phyloP scores from a whole-genome alignment of 2,888 invertebrate species.

The Drosophila bunnanda region DNA sequence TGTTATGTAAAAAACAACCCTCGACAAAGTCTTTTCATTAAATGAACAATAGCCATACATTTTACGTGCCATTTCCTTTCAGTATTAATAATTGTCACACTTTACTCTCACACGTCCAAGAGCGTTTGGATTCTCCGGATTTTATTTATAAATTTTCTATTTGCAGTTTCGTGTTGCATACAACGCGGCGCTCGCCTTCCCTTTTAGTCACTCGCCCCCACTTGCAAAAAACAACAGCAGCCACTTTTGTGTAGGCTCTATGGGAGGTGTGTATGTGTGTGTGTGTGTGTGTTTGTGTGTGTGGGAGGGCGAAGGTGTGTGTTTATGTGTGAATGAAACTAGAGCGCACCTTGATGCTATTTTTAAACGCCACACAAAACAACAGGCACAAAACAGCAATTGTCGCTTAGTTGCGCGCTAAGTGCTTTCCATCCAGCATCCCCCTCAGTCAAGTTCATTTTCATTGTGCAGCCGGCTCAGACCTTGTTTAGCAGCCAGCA shows the following conservation, averaged over 20 bases:
- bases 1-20: too few relatives aligned
- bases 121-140: conserved; percentile 10
- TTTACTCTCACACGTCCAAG: background rate
- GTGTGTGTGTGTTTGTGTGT: conserved; percentile 7
- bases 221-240: conserved; percentile 46
- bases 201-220: conserved; percentile 13
- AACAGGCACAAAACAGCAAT: conserved; percentile 50
- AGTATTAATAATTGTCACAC: conserved; percentile 7
- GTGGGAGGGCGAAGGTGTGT: background rate
- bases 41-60: background rate
- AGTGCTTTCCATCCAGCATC: conserved; percentile 61
- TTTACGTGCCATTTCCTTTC: background rate
- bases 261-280: conserved; percentile 8
- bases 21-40: background rate
- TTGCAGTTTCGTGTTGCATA: conserved; percentile 39
- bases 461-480: conserved; percentile 25
- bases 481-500: conserved; percentile 53
- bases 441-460: conserved; percentile 27
- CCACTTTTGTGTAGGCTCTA: conserved; percentile 57
- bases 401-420: conserved; percentile 68
- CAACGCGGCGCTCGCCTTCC: conserved; percentile 15
- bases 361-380: conserved; percentile 66
- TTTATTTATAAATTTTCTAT: conserved; percentile 63
- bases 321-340: conserved; percentile 56
- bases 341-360: conserved; percentile 77